Evolutionary conservation across 2,888 invertebrate species (phyloP).

Genomic region (Tenodera sinensis): DNA sequence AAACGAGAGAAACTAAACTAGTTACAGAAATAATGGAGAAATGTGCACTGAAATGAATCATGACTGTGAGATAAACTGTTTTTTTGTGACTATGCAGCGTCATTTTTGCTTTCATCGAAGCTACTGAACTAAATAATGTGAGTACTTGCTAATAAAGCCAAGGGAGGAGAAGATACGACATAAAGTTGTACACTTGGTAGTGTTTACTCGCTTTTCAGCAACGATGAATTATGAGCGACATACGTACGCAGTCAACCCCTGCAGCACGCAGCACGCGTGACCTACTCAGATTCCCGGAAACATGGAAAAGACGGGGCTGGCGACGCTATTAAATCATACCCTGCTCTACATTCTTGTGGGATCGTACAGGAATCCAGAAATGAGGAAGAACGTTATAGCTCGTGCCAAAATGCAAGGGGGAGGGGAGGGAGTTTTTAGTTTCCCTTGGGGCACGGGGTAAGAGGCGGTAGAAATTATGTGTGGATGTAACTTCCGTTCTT

Average conservation of each 20-base stretch:
- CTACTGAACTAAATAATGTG: background rate
- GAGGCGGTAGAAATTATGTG: conserved; percentile 10
- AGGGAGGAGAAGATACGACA: too few species aligned
- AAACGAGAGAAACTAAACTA: background rate
- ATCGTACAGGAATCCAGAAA: background rate
- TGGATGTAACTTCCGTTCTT: conserved; percentile 25
- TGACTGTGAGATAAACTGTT: background rate
- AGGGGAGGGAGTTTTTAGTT: background rate
- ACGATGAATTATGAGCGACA: background rate
- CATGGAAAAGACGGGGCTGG: background rate
- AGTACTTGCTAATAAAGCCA: too few species aligned
- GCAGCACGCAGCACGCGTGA: background rate
- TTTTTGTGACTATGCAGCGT: background rate
- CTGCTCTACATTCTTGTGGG: background rate
- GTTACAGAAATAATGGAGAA: background rate
- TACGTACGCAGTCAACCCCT: background rate
- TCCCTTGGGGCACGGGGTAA: background rate
- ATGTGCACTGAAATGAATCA: background rate
- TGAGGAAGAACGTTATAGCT: background rate
- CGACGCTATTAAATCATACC: conserved; percentile 8
- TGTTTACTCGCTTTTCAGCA: background rate
- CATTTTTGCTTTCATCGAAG: background rate
- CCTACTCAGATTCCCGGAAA: conserved; percentile 3
- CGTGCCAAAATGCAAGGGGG: conserved; percentile 9
- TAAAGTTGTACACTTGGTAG: background rate